Percentiles rank a stretch among this genome's conserved stretches.
These are phyloP conservation scores for Xyrichtys novacula DNA, from an alignment of 2,797 vertebrate species.

Conservation along the genomic window DNA sequence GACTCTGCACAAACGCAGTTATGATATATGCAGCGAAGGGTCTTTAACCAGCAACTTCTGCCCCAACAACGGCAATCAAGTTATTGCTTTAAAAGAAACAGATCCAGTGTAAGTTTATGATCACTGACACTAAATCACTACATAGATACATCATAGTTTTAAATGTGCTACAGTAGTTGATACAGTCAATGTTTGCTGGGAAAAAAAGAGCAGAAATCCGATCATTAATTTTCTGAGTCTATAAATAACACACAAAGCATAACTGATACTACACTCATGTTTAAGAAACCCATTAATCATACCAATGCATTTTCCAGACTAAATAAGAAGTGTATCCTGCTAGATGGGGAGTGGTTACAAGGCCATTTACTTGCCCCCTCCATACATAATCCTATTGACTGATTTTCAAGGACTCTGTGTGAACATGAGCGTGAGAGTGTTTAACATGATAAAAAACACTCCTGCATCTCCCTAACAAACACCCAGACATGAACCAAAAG, in stretches of 20 bases:
- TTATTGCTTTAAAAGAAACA: no score
- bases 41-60: no score
- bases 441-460: conserved; percentile 38
- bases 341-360: conserved; percentile 25
- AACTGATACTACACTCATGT: conserved; percentile 13
- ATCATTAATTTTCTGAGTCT: conserved; percentile 5
- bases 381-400: conserved; percentile 34
- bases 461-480: conserved; percentile 21
- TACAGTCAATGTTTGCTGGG: background rate
- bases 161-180: conserved; percentile 1
- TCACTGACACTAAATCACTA: no score
- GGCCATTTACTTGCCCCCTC: conserved; percentile 25
- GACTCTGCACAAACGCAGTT: no score
- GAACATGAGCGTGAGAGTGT: conserved; percentile 18
- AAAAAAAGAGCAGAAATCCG: background rate
- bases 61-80: no score
- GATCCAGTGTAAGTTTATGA: no score
- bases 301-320: conserved; percentile 3
- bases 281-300: conserved; percentile 32
- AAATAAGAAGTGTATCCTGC: conserved; percentile 10
- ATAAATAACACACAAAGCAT: conserved; percentile 10
- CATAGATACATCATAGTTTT: background rate
- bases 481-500: conserved; percentile 27
- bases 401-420: conserved; percentile 28
- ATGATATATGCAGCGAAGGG: no score